A percentile compares a stretch with the other conserved stretches of the same genome.
Conservation (phyloP, 2,113 vertebrate genomes). For the Leucoraja erinaceus region DNA sequence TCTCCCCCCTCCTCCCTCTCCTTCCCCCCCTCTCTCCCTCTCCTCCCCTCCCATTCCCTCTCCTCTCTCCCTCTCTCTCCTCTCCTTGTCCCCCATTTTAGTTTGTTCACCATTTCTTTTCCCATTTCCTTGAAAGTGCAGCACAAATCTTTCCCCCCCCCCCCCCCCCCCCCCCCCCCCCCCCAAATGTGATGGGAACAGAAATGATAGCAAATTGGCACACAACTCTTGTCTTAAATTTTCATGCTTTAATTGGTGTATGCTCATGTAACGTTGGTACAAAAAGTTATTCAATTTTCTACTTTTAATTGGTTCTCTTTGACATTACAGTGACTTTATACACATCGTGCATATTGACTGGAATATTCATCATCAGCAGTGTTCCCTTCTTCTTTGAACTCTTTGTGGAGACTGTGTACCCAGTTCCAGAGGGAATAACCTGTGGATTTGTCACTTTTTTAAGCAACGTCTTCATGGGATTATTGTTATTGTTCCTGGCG, state of each 20-base stretch:
- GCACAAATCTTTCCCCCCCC: no score
- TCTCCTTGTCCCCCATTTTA: no score
- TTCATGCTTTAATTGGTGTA: background rate
- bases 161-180: no score
- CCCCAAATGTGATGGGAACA: no score
- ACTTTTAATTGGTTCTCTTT: conserved; percentile 38
- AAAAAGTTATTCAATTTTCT: background rate
- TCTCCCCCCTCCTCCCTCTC: no score
- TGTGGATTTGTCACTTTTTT: conserved; percentile 93
- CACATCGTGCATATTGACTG: conserved; percentile 88
- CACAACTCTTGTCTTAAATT: background rate
- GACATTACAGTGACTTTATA: conserved; percentile 78
- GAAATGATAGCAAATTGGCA: background rate
- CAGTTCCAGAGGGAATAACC: conserved; percentile 95
- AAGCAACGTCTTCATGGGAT: conserved; percentile 84
- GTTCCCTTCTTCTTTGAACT: conserved; percentile 96
- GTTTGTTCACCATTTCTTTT: no score
- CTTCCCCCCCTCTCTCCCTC: no score
- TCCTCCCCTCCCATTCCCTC: no score
- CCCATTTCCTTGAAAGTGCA: background rate
- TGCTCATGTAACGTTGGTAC: background rate
- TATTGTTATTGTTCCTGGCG: conserved; percentile 87
- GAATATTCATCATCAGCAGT: conserved; percentile 90
- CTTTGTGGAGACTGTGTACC: conserved; percentile 94
- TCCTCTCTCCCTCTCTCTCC: no score